Percentiles rank a stretch among this genome's conserved stretches.
Evolutionary conservation across 2,888 invertebrate species (phyloP).

Genomic region (Clepsis dumicolana): DNA sequence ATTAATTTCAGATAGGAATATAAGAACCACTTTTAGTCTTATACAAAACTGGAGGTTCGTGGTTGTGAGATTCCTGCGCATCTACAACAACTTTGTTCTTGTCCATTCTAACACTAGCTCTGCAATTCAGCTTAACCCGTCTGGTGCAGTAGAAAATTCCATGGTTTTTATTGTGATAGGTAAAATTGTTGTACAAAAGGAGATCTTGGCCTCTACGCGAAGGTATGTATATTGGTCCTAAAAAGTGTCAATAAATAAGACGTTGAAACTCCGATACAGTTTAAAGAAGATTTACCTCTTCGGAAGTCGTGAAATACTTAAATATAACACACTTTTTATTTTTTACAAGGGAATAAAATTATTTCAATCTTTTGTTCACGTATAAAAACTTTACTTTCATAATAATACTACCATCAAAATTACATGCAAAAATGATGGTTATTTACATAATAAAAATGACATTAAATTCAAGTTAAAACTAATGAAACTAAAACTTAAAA

Average conservation of each 20-base stretch:
- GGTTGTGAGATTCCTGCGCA: constrained; percentile 15
- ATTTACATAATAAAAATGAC: no score
- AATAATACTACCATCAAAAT: no score
- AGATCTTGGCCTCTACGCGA: constrained; percentile 10
- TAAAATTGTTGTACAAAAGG: constrained; percentile 12
- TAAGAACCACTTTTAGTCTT: constrained; percentile 3
- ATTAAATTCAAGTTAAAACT: no score
- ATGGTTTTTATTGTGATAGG: constrained; percentile 7
- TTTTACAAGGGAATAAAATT: no score
- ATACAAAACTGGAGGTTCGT: constrained; percentile 2
- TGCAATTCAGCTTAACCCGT: constrained; percentile 11
- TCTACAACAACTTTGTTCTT: constrained; percentile 4
- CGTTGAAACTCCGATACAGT: no score
- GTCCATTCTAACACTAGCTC: constrained; percentile 10
- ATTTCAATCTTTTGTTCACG: no score
- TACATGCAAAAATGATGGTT: no score
- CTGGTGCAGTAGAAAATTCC: constrained; percentile 16
- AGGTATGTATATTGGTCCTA: background rate
- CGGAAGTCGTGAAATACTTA: no score
- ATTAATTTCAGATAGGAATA: background rate
- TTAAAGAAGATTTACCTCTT: no score
- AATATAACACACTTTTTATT: no score
- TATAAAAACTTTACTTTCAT: no score
- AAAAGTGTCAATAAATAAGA: background rate
- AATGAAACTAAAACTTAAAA: no score